Evolutionary conservation across 1,140 invertebrate genomes (phyloP), one percentile per base, ranked within the genome.

Genomic region (Megathymus violae): DNA sequence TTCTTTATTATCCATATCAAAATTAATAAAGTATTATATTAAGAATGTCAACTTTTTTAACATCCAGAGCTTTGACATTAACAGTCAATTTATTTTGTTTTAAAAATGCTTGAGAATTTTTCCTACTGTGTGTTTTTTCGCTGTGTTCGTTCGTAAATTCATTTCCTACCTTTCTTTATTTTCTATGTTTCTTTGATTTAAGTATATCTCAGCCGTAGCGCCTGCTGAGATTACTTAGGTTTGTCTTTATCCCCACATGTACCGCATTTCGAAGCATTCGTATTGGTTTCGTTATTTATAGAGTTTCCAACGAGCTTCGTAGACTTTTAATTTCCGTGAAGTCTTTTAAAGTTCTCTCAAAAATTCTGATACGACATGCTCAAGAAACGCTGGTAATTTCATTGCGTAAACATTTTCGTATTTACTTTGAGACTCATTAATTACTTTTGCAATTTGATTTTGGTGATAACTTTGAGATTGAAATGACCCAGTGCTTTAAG

Each of bases 161-260:
- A 17, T 25, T 22, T 54, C 7, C 13, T 41, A 41, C 38, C n/a
- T 51, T 17, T 54, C 36, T 25, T 54, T 14, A 7, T 10, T 54
- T 54, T 9, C 17, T 54, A 14, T 41, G 3, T 54, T 36, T 40
- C 19, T 54, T 54, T 41, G 36, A 41, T 54, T 54, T 41, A 54
- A 54, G 38, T 54, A 36, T 36, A 54, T 54, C 36, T 25, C n/a
- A n/a, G 25, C 13, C 50, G 36, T 22, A 10, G 36, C 50, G 50
- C 16, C 17, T 41, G 34, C 36, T 34, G 16, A 54, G 50, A 54
- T 54, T 54, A 54, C 50, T 17, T 4, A 17, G 50, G 36, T 9
- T 54, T 54, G 22, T 41, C 50, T 54, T 54, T 41, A 54, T 54
- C 50, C 48, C 50, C 50, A 54, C 50, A 54, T 54, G 50, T 54